phyloP scores from a whole-genome alignment of 2,888 invertebrate genomes.

The Amiota minor region DNA sequence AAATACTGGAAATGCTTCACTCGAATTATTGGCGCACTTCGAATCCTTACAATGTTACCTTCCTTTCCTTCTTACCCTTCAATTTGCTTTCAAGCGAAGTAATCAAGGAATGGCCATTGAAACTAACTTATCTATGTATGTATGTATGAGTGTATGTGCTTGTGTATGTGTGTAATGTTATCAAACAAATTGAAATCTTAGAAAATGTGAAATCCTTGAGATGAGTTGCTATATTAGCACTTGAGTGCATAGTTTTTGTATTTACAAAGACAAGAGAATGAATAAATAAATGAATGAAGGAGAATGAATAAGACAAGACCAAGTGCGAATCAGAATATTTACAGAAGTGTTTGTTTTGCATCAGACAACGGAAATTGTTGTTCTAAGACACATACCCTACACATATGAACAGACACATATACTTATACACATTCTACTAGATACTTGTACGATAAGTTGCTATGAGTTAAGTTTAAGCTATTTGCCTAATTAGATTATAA shows the following conservation, averaged over 20 bases:
- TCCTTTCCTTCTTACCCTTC: no score
- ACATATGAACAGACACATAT: no score
- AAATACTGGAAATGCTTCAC: neutral
- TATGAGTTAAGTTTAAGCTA: neutral
- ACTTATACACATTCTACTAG: no score
- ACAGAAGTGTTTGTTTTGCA: no score
- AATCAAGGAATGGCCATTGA: neutral
- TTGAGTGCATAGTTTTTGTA: neutral
- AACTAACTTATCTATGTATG: neutral
- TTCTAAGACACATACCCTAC: no score
- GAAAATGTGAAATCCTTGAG: conserved; percentile 46
- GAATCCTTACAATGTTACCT: conserved; percentile 30
- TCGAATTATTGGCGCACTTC: conserved; percentile 45
- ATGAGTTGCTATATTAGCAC: conserved; percentile 22
- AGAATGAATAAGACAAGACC: no score
- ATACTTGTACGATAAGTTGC: neutral
- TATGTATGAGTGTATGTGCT: neutral
- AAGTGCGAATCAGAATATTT: no score
- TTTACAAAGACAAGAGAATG: neutral
- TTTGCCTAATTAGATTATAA: no score
- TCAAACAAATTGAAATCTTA: conserved; percentile 64
- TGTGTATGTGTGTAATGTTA: conserved; percentile 44
- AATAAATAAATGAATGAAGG: no score
- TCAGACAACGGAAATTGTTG: no score
- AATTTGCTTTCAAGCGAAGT: neutral